Evolutionary conservation across 2,797 vertebrate species (phyloP), one percentile per base, ranked within the genome.

Genomic region (Leuciscus waleckii): DNA sequence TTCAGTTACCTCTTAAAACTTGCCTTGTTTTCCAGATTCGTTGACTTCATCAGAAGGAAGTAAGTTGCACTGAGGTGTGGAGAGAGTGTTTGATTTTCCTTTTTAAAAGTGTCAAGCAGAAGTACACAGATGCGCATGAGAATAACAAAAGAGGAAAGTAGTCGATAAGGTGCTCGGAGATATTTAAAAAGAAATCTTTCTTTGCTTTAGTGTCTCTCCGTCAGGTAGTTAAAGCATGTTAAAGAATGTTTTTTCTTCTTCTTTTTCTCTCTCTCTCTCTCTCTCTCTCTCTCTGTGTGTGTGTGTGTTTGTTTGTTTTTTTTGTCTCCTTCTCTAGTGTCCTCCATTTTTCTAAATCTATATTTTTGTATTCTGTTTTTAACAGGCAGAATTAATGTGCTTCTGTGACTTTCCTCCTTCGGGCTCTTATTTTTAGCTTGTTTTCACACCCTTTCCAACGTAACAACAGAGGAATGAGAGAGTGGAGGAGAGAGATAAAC

Each of bases 391-490:
- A 87, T 87, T 91, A 91, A 92, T 65, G 88, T 89, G 89, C 82
- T 77, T 63, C n/a, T 43, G 29, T 73, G 88, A 91, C 85, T 93
- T 67, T 85, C 73, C 71, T 88, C 87, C 71, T 90, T 88, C 90
- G 83, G 74, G 81, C 89, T 88, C 91, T 90, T 95, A 94, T 94
- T 94, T 95, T 94, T 94, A 94, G 94, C 87, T 68, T 87, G 90
- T 92, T 93, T 94, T 94, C 82, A 83, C 93, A 93, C 91, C 88
- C 90, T 76, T 89, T 87, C 89, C 74, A 81, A 91, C 87, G 83
- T 88, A 81, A 41, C 85, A 92, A 86, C 85, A 81, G 87, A 82
- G 88, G 90, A 90, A 92, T 88, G 89, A 87, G 71, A 83, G 88
- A 92, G 89, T 92, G 91, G 88, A 91, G 90, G 91, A 91, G 88